These are phyloP conservation scores for Physocephala rufipes DNA, from an alignment of 2,888 invertebrate species.

Conservation along the genomic window DNA sequence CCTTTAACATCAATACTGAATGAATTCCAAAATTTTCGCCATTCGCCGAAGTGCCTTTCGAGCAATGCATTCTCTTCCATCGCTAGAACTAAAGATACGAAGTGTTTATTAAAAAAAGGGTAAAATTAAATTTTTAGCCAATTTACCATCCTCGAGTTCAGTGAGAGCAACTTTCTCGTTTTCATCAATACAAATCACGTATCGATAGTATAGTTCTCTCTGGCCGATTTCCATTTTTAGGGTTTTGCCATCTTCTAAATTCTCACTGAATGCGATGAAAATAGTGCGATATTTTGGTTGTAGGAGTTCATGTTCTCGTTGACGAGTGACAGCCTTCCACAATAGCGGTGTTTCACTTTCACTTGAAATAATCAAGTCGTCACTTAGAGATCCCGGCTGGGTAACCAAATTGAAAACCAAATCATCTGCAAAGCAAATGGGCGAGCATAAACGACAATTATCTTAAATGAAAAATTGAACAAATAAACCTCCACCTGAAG, in stretches of 20 bases:
- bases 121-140: not conserved
- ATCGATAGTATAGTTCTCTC: constrained; percentile 63
- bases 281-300: constrained; percentile 52
- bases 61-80: constrained; percentile 48
- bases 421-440: constrained; percentile 44
- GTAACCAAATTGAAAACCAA: constrained; percentile 49
- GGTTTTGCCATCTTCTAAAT: constrained; percentile 49
- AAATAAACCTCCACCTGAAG: too few relatives aligned
- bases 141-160: constrained; percentile 60
- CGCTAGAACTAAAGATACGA: not conserved
- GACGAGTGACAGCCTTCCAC: constrained; percentile 54
- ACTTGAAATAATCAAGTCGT: not conserved
- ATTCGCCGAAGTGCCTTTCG: constrained; percentile 67
- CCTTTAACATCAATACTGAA: constrained; percentile 68
- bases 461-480: not conserved
- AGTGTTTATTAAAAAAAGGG: too few relatives aligned
- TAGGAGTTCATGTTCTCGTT: constrained; percentile 54
- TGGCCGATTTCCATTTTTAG: constrained; percentile 51
- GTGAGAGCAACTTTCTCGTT: constrained; percentile 66
- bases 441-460: not conserved
- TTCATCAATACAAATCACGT: constrained; percentile 69
- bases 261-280: constrained; percentile 53
- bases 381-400: constrained; percentile 25
- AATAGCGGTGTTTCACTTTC: constrained; percentile 31
- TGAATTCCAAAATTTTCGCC: constrained; percentile 67